These are phyloP conservation scores for Sebastes glaucus DNA, from an alignment of 2,797 vertebrate species.

Conservation along the genomic window DNA sequence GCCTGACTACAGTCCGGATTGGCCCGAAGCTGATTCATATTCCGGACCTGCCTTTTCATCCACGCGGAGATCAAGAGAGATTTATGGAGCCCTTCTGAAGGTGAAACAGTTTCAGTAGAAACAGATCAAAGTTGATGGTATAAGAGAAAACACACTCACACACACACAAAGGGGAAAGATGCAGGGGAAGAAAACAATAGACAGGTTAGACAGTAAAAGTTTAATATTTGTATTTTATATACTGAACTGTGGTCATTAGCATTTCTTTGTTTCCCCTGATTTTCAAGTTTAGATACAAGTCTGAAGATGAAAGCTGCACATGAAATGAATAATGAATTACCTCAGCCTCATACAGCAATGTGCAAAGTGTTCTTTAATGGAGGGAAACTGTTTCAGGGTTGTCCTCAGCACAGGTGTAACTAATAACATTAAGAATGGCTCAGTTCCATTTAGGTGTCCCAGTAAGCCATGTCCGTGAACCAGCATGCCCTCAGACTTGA, in stretches of 20 bases:
- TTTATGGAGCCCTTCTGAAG: conserved; percentile 67
- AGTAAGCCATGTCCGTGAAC: no score
- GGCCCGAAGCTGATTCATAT: conserved; percentile 68
- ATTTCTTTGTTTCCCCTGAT: conserved; percentile 1
- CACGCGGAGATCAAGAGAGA: conserved; percentile 67
- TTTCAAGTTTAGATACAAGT: neutral
- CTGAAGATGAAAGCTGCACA: conserved; percentile 2
- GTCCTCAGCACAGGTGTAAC: neutral
- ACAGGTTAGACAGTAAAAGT: conserved; percentile 11
- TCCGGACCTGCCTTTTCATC: conserved; percentile 63
- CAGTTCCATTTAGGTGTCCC: neutral
- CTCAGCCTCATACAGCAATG: neutral
- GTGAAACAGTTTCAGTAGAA: conserved; percentile 60
- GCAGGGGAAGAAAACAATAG: conserved; percentile 21
- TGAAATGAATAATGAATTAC: conserved; percentile 7
- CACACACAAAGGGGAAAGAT: neutral
- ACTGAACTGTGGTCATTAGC: neutral
- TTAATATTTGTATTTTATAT: conserved; percentile 12
- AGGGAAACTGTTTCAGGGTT: neutral
- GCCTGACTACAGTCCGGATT: conserved; percentile 41
- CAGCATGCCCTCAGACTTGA: no score
- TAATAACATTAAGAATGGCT: neutral
- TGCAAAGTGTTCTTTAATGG: neutral
- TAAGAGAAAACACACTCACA: neutral
- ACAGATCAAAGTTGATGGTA: conserved; percentile 62